Conservation (phyloP, 1,140 invertebrate genomes). For the Drosophila sproati region DNA sequence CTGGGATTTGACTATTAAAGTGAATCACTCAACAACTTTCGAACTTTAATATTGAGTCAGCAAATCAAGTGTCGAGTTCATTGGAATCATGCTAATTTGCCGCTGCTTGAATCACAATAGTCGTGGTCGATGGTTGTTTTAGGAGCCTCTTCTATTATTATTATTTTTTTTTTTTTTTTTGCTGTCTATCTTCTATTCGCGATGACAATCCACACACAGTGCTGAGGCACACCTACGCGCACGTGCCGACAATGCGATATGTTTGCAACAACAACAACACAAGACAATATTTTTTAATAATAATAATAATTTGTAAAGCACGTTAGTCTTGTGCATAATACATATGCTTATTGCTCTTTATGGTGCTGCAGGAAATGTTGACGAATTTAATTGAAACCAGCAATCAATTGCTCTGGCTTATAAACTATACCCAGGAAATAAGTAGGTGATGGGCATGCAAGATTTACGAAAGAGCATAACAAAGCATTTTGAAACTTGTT, state of each 20-base stretch:
- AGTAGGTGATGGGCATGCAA: too few species aligned
- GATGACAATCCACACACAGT: constrained; percentile 11
- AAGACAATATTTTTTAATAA: background rate
- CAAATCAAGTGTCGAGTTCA: constrained; percentile 35
- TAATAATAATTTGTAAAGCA: constrained; percentile 10
- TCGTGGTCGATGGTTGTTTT: constrained; percentile 9
- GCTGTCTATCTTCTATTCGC: constrained; percentile 12
- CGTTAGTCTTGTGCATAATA: background rate
- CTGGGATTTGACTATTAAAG: constrained; percentile 51
- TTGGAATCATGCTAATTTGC: constrained; percentile 63
- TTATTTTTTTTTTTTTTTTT: constrained; percentile 5
- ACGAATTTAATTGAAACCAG: constrained; percentile 56
- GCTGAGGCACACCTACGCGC: constrained; percentile 30
- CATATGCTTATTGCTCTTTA: background rate
- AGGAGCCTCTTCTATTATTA: background rate
- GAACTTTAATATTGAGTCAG: constrained; percentile 61
- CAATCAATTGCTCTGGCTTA: background rate
- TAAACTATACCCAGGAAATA: constrained; percentile 3
- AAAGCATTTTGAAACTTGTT: background rate
- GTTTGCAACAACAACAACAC: constrained; percentile 5
- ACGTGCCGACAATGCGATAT: constrained; percentile 40
- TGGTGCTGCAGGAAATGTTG: constrained; percentile 30
- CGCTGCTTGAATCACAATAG: constrained; percentile 49
- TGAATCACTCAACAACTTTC: constrained; percentile 55
- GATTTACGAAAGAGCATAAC: too few species aligned